These are phyloP conservation scores for Conus canariensis DNA, from an alignment of 2,888 invertebrate species.

Conservation along the genomic window DNA sequence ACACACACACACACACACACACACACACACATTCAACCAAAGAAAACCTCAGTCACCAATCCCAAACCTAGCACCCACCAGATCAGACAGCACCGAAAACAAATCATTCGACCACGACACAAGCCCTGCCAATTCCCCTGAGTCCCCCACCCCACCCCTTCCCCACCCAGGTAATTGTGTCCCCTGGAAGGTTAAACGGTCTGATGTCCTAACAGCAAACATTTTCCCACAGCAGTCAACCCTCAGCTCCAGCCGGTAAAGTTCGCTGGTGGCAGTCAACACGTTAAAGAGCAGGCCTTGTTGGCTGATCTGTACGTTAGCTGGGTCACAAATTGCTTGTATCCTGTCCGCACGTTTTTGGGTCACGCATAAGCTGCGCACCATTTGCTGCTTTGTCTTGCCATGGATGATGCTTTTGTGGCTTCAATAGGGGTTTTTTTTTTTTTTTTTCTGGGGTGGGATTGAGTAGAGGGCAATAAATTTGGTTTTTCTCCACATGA, in stretches of 20 bases:
- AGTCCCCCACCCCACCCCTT: not conserved
- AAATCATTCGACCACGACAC: not conserved
- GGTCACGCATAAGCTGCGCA: too few relatives aligned
- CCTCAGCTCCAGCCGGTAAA: not conserved
- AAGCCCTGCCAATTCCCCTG: not conserved
- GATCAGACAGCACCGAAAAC: not conserved
- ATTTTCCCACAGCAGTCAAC: not conserved
- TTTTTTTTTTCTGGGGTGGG: too few relatives aligned
- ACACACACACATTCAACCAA: not conserved
- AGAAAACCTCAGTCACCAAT: not conserved
- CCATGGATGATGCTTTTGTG: too few relatives aligned
- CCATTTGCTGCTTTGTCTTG: too few relatives aligned
- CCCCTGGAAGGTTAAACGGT: not conserved
- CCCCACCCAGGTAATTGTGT: not conserved
- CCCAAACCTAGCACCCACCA: not conserved
- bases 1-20: not conserved
- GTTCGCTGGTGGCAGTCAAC: not conserved
- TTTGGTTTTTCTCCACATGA: too few relatives aligned
- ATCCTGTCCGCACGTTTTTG: not conserved
- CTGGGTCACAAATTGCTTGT: not conserved
- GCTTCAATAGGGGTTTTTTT: too few relatives aligned
- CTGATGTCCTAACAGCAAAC: slow-evolving; percentile 12
- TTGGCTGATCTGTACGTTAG: not conserved
- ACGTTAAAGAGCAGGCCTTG: not conserved
- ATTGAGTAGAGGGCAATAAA: too few relatives aligned